Base-by-base conservation (phyloP, 2,888 invertebrate species). In the Eristalis arbustorum region DNA sequence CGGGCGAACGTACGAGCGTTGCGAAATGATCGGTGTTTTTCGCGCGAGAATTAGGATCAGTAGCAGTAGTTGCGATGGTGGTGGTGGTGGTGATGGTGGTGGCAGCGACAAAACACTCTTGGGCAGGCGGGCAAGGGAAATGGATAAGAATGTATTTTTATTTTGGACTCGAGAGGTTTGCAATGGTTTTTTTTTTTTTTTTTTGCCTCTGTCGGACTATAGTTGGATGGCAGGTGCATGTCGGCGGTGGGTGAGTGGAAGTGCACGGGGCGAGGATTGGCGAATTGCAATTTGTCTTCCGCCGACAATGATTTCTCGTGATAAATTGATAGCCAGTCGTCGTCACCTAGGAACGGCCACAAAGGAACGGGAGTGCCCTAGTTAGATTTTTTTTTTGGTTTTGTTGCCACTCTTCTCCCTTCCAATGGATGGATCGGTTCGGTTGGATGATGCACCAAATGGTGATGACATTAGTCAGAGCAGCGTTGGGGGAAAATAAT, bases 71-170 rank as follows among this genome's bases (percentile, higher is more conserved):
- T 22, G 14, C 18, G 1, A 37, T 18, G 11, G 49, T 13, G 40
- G 37, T 23, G 4, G 25, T 25, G 25, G 25, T 25, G 25, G 25
- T 25, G 25, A 3, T 10, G 14, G 3, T 13, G 13, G 37, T 37
- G 37, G 37, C 37, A 37, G 13, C 37, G 37, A 37, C 37, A 37
- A 37, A 37, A 37, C 37, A 37, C 37, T 11, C 14, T 57, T 71
- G 72, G 67, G 72, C 23, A 25, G 74, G 69, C 57, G 77, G 82
- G 56, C 40, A 49, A 56, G 28, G 62, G 31, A 81, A 81, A 81
- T 84, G 80, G 84, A 84, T 81, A 84, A 84, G 84, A 84, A 81
- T 81, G 72, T 84, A 84, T 84, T 84, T 84, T 84, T 84, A 72
- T 84, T 84, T 84, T 84, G 84, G 84, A 84, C 72, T 68, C 40